Percentiles rank a stretch among this genome's conserved stretches.
phyloP scores from a whole-genome alignment of 2,888 invertebrate genomes.

The Podotricha telesiphe region DNA sequence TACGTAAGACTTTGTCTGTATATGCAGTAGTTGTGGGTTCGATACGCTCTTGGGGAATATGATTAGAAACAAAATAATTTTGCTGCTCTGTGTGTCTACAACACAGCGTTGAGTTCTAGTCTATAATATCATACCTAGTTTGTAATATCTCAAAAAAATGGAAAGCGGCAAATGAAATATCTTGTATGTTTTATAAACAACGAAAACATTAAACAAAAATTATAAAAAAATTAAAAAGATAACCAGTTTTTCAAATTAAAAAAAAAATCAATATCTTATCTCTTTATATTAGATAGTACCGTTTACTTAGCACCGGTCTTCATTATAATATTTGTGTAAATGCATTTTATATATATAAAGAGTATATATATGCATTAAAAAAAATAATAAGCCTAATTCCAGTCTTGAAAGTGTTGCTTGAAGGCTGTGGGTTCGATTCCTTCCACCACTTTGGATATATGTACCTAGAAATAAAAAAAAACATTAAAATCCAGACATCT shows the following conservation, averaged over 20 bases:
- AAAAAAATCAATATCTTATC: too few relatives aligned
- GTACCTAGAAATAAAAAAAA: constrained; percentile 72
- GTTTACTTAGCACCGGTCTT: not conserved
- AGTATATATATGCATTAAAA: not conserved
- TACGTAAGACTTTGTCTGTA: too few relatives aligned
- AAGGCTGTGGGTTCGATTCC: constrained; percentile 93
- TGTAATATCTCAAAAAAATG: too few relatives aligned
- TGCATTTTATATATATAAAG: not conserved
- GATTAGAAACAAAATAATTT: too few relatives aligned
- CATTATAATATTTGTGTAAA: not conserved
- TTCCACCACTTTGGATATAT: constrained; percentile 90
- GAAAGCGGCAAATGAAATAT: too few relatives aligned
- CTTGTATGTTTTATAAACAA: too few relatives aligned
- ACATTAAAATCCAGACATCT: not conserved
- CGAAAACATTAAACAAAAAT: too few relatives aligned
- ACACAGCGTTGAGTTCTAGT: not conserved
- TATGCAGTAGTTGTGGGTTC: too few relatives aligned
- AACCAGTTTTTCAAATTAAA: too few relatives aligned
- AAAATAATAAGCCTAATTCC: constrained; percentile 51
- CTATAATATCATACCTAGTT: not conserved
- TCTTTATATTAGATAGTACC: not conserved
- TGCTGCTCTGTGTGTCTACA: not conserved
- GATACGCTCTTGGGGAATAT: too few relatives aligned
- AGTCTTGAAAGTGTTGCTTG: constrained; percentile 90
- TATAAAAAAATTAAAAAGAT: too few relatives aligned